Base-by-base conservation (phyloP, 2,888 invertebrate species). In the Drosophila austrosaltans region DNA sequence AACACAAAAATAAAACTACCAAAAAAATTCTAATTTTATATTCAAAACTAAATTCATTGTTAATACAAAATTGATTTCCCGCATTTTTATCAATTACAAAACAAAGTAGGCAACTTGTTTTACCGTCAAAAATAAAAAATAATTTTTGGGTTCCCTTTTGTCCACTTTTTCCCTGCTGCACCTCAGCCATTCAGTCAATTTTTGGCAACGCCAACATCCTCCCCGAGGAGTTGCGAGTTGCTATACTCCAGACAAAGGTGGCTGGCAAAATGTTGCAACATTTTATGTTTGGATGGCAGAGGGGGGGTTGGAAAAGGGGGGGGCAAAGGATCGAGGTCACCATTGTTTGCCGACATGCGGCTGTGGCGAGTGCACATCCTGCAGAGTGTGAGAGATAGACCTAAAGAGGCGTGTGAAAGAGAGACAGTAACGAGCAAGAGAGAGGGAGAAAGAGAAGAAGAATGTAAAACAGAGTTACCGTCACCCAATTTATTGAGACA, bases 401-500 rank as follows among this genome's bases (percentile, higher is more conserved):
- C 36, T 8, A 36, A 36, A 36, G 36, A 36, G 36, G 36, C 36
- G 36, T 36, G 10, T 2, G 36, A 32, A 16, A 12, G 12, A 20
- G 54, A 62, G 7, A 7, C 40, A 22, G 36, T 36, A 36, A 7
- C 10, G 39, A 57, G 53, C 8, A 2, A 20, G 44, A 20, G 53
- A 57, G 16, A 48, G 25, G 4, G 48, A 48, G 22, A 22, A n/a
- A 16, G n/a, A 25, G 16, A 53, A 63, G n/a, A 7, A 39, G 30
- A 48, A 48, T 48, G 48, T 48, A 42, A 59, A 39, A 10, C 36
- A 58, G 58, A 58, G 58, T 59, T 8, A 44, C 44, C 30, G 61
- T 68, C 73, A 66, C 44, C 74, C 75, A 76, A 79, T 75, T 82
- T 72, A 72, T 63, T 69, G 71, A 63, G 81, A 74, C 85, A 86